Evolutionary conservation across 2,113 vertebrate genomes (phyloP), one percentile per base, ranked within the genome.

Genomic region (Paraplagusia blochii): DNA sequence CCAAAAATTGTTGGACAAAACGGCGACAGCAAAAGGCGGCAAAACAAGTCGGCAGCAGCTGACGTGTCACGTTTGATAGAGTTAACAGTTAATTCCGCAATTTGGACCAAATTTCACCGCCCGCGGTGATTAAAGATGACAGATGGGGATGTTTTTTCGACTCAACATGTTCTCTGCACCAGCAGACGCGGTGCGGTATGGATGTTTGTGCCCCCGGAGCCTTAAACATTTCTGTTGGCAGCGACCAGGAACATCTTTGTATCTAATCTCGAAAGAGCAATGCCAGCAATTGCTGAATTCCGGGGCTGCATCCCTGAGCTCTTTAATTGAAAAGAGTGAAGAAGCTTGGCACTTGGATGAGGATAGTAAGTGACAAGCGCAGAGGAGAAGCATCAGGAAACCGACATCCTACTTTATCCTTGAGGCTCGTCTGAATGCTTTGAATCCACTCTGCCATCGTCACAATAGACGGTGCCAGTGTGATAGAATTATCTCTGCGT

Each of bases 261-360:
- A 17, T 46, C 55, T 43, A 13, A 14, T 44, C 51, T 65, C 58
- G 54, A 44, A 67, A 58, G 53, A 63, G 45, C 40, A 63, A 44
- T 49, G 67, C 53, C 35, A 52, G 54, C 50, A 44, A 40, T 77
- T 29, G 19, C 50, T 60, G 65, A 66, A 76, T 70, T 72, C 53
- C 48, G 63, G 38, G 36, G 58, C 58, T 17, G 4, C 69, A 51
- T 79, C 50, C 59, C 54, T 53, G 43, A 69, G 78, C 66, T 53
- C 71, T 58, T 66, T 88, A 81, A 86, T 84, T 82, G 78, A 85
- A 88, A 81, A 75, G 15, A 58, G 43, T 19, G 67, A 73, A 44
- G 59, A 63, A 57, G 69, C 44, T 51, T 50, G 65, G 46, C 60
- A 67, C 72, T 81, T 55, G 49, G 66, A 72, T 14, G 64, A 67